Conservation (phyloP, 1,140 invertebrate species). For the Psix sp. region DNA sequence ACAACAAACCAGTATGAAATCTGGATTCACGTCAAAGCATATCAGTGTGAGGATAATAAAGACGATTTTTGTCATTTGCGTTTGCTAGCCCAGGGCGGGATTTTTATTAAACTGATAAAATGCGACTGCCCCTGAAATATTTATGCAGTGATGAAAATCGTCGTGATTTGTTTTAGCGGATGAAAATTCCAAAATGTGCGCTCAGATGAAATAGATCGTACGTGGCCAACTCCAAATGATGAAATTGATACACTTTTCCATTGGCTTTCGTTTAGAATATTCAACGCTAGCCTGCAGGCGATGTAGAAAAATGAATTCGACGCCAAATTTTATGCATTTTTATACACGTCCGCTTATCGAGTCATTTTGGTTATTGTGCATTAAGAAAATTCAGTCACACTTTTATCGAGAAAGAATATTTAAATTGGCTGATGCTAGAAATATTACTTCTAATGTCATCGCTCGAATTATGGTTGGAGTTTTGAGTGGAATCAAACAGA, state of each 20-base stretch:
- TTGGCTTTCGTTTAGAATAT: slow-evolving; percentile 31
- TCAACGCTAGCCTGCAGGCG: slow-evolving; percentile 20
- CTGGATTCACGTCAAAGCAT: slow-evolving; percentile 36
- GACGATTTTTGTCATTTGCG: slow-evolving; percentile 39
- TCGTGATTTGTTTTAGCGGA: slow-evolving; percentile 34
- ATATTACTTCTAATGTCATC: slow-evolving; percentile 8
- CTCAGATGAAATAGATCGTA: slow-evolving; percentile 17
- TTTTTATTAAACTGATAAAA: slow-evolving; percentile 54
- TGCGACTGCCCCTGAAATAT: slow-evolving; percentile 34
- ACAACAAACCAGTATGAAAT: slow-evolving; percentile 37
- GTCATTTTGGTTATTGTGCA: slow-evolving; percentile 7
- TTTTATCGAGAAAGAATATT: slow-evolving; percentile 23
- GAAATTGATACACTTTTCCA: slow-evolving; percentile 15
- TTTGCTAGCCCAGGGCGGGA: slow-evolving; percentile 2
- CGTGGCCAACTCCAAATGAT: slow-evolving; percentile 19
- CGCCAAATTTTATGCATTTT: slow-evolving; percentile 22
- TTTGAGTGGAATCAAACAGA: slow-evolving; percentile 30
- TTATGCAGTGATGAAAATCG: slow-evolving; percentile 26
- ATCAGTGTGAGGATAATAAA: slow-evolving; percentile 43
- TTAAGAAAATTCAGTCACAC: slow-evolving; percentile 8
- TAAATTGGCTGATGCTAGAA: slow-evolving; percentile 13
- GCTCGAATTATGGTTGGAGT: slow-evolving; percentile 18
- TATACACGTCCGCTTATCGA: slow-evolving; percentile 25
- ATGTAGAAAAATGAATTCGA: slow-evolving; percentile 29
- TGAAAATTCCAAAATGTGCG: slow-evolving; percentile 21